A percentile compares a stretch with the other conserved stretches of the same genome.
Evolutionary conservation across 2,797 vertebrate species (phyloP).

Genomic region (Sylvilagus floridanus): DNA sequence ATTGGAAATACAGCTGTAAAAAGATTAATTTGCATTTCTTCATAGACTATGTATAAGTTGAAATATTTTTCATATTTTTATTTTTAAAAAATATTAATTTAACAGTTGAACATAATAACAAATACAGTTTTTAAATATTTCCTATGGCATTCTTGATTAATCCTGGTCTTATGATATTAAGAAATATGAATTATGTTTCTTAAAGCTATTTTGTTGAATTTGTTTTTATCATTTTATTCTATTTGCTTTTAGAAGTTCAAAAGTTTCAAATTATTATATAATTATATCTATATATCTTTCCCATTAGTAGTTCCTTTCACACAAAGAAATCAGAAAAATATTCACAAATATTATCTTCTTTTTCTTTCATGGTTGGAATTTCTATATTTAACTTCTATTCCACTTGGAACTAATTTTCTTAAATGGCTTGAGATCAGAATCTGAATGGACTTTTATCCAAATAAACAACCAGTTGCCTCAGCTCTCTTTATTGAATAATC

Average conservation of each 20-base stretch:
- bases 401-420: conserved; percentile 57
- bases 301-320: conserved; percentile 39
- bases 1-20: neutral
- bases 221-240: conserved; percentile 21
- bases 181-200: conserved; percentile 11
- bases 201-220: conserved; percentile 32
- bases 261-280: neutral
- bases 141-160: neutral
- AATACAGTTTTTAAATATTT: neutral
- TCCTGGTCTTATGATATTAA: neutral
- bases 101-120: neutral
- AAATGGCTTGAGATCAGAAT: conserved; percentile 43
- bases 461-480: conserved; percentile 4
- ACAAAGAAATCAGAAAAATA: conserved; percentile 58
- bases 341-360: conserved; percentile 43
- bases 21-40: neutral
- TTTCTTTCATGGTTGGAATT: conserved; percentile 12
- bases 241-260: conserved; percentile 46
- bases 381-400: conserved; percentile 64
- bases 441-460: conserved; percentile 60
- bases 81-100: neutral
- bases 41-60: neutral
- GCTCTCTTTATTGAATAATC: neutral
- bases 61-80: neutral
- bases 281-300: neutral